phyloP scores from a whole-genome alignment of 2,797 vertebrate genomes.

The Lacerta viridis region DNA sequence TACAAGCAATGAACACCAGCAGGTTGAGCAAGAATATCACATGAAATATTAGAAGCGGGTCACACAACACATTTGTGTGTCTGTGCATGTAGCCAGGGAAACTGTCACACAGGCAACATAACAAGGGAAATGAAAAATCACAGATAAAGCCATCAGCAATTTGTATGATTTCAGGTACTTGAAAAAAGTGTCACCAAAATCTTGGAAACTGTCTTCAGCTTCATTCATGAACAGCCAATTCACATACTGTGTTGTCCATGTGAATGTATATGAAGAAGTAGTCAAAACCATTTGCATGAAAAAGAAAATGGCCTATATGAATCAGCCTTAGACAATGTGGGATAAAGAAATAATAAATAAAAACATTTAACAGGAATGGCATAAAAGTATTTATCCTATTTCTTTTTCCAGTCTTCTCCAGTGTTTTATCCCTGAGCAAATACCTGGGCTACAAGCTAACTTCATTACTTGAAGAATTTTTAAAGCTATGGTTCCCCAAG shows the following conservation, averaged over 20 bases:
- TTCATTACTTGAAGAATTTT: background rate
- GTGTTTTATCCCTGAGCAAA: slow-evolving; percentile 49
- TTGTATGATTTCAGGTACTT: background rate
- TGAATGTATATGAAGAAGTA: background rate
- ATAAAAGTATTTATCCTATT: slow-evolving; percentile 10
- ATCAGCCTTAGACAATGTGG: background rate
- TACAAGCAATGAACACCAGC: background rate
- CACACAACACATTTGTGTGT: background rate
- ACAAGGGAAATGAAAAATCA: background rate
- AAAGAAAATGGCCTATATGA: background rate
- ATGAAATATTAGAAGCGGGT: background rate
- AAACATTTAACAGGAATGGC: background rate
- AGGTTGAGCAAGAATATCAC: background rate
- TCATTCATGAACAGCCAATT: background rate
- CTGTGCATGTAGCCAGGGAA: background rate
- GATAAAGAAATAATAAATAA: background rate
- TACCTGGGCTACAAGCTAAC: slow-evolving; percentile 47
- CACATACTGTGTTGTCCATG: background rate
- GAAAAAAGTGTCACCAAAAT: background rate
- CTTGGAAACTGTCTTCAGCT: background rate
- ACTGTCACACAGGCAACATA: background rate
- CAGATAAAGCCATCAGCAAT: background rate
- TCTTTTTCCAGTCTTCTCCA: slow-evolving; percentile 36
- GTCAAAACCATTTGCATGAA: background rate
- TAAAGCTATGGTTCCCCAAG: background rate